Evolutionary conservation across 1,140 invertebrate genomes (phyloP).

Genomic region (Bombus confusus): DNA sequence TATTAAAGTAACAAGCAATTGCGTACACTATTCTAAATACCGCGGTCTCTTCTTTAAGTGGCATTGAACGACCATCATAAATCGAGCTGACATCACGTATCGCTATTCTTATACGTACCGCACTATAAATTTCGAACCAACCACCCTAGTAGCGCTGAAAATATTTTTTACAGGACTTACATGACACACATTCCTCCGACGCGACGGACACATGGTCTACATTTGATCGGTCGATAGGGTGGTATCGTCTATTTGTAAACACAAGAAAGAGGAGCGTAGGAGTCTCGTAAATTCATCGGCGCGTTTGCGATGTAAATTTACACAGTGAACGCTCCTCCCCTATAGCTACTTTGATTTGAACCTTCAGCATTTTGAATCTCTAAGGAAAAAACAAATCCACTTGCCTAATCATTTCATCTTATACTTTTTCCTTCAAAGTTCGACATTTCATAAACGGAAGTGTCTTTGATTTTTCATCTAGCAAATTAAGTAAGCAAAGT

Average conservation of each 20-base stretch:
- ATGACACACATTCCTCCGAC: conserved; percentile 25
- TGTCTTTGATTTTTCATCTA: not conserved
- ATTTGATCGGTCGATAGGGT: conserved; percentile 41
- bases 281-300: conserved; percentile 70
- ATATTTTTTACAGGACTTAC: conserved; percentile 34
- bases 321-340: conserved; percentile 59
- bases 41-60: not conserved
- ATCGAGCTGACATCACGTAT: not conserved
- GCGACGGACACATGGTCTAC: conserved; percentile 31
- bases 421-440: not conserved
- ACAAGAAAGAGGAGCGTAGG: conserved; percentile 50
- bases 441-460: not conserved
- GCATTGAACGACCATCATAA: conserved; percentile 7
- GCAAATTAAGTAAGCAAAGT: not conserved
- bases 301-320: conserved; percentile 71
- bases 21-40: not conserved
- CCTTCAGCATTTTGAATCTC: not conserved
- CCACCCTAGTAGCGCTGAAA: not conserved
- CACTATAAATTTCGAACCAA: conserved; percentile 10
- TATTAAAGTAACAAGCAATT: not conserved
- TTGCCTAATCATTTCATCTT: not conserved
- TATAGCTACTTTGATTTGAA: too few relatives aligned
- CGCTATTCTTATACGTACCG: not conserved
- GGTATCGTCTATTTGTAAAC: conserved; percentile 61
- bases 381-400: not conserved